Conservation (phyloP, 2,797 vertebrate species). For the Erpetoichthys calabaricus region DNA sequence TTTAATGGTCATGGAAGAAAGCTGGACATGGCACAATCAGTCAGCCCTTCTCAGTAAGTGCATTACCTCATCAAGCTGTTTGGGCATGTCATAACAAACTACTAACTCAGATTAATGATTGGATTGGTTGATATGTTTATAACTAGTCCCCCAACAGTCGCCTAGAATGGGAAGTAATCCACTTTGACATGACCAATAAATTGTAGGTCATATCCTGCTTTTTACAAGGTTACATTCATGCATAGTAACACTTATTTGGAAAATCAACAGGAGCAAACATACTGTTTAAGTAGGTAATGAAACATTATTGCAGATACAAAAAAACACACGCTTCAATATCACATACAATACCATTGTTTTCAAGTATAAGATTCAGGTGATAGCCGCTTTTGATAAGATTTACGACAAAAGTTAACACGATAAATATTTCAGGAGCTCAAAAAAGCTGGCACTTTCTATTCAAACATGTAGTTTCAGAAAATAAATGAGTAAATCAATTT, state of each 20-base stretch:
- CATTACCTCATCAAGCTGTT: constrained; percentile 22
- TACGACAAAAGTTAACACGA: too few relatives aligned
- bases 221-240: constrained; percentile 20
- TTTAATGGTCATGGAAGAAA: constrained; percentile 44
- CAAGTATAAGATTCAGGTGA: too few relatives aligned
- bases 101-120: constrained; percentile 24
- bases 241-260: constrained; percentile 3
- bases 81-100: constrained; percentile 17
- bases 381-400: too few relatives aligned
- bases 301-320: not conserved
- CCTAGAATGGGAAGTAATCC: constrained; percentile 9
- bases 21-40: constrained; percentile 25
- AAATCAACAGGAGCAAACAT: constrained; percentile 3
- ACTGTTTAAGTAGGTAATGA: constrained; percentile 1
- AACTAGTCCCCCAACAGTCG: constrained; percentile 10
- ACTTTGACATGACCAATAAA: constrained; percentile 10
- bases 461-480: too few relatives aligned
- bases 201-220: constrained; percentile 13
- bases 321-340: too few relatives aligned
- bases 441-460: too few relatives aligned
- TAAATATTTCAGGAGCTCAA: too few relatives aligned
- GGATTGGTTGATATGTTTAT: constrained; percentile 15
- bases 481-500: too few relatives aligned
- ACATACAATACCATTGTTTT: too few relatives aligned
- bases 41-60: constrained; percentile 19